These are phyloP conservation scores for Formica exsecta DNA, from an alignment of 1,140 invertebrate genomes.

Conservation along the genomic window DNA sequence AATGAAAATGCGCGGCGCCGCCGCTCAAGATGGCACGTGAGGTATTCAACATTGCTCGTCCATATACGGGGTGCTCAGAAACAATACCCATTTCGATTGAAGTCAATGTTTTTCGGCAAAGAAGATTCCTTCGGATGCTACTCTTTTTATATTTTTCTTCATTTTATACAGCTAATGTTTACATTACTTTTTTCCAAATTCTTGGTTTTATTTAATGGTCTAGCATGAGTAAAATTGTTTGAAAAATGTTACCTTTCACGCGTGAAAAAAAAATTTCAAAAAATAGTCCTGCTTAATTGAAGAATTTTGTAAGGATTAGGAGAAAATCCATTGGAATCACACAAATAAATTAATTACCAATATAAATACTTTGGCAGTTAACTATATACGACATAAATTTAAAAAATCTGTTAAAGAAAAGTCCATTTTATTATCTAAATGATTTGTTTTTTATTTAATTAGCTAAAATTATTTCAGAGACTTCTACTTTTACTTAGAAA, in stretches of 20 bases:
- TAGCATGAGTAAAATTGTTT: too few relatives aligned
- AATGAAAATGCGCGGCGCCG: constrained; percentile 49
- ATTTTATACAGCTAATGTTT: neutral
- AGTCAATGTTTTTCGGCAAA: neutral
- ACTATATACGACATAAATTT: neutral
- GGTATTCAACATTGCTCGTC: constrained; percentile 24
- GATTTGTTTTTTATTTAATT: neutral
- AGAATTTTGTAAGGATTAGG: neutral
- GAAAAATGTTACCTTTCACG: too few relatives aligned
- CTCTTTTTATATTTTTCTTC: neutral
- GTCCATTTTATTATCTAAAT: neutral
- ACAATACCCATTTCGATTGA: neutral
- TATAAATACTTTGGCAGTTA: neutral
- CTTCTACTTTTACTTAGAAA: neutral
- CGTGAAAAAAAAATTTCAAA: neutral
- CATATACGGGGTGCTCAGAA: constrained; percentile 19
- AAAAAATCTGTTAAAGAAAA: neutral
- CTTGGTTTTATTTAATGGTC: neutral
- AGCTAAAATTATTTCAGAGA: neutral
- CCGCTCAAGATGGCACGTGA: constrained; percentile 34
- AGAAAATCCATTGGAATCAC: neutral
- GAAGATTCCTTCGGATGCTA: too few relatives aligned
- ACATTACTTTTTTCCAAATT: neutral
- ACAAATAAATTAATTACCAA: neutral
- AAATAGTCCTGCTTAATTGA: neutral